These are phyloP conservation scores for Anguilla obscura DNA, from an alignment of 2,797 vertebrate genomes.

Conservation along the genomic window DNA sequence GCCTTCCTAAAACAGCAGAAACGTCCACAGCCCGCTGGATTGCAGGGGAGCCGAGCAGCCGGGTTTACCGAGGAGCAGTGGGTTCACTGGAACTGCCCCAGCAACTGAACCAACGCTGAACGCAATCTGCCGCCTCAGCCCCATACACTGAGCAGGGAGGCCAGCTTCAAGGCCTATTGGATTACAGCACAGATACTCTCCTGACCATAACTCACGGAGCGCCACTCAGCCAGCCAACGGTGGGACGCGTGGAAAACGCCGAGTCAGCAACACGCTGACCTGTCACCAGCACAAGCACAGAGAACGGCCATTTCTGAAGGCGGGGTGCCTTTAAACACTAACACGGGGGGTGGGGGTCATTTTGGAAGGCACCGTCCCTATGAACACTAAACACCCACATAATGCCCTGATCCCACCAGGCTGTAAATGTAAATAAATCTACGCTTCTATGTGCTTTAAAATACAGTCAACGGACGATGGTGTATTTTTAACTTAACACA, in stretches of 20 bases:
- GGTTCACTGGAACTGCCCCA: neutral
- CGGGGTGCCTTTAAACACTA: neutral
- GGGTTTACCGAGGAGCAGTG: neutral
- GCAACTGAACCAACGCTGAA: neutral
- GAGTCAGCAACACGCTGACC: constrained; percentile 10
- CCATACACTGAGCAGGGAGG: neutral
- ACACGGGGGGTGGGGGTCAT: neutral
- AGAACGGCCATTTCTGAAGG: neutral
- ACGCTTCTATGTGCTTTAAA: neutral
- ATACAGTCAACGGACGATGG: neutral
- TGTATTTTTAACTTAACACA: neutral
- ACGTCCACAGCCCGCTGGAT: neutral
- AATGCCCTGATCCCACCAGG: neutral
- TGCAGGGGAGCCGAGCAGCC: neutral
- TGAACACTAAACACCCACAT: neutral
- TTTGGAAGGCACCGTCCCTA: neutral
- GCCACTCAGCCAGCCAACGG: neutral
- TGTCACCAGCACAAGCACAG: neutral
- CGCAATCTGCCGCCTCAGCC: neutral
- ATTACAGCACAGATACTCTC: neutral
- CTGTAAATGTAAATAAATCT: neutral
- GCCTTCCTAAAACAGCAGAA: neutral
- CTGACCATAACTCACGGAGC: neutral
- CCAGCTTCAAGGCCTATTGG: neutral
- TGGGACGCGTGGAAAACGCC: neutral